Evolutionary conservation across 2,797 vertebrate genomes (phyloP).

Genomic region (Enteromius radiatus): DNA sequence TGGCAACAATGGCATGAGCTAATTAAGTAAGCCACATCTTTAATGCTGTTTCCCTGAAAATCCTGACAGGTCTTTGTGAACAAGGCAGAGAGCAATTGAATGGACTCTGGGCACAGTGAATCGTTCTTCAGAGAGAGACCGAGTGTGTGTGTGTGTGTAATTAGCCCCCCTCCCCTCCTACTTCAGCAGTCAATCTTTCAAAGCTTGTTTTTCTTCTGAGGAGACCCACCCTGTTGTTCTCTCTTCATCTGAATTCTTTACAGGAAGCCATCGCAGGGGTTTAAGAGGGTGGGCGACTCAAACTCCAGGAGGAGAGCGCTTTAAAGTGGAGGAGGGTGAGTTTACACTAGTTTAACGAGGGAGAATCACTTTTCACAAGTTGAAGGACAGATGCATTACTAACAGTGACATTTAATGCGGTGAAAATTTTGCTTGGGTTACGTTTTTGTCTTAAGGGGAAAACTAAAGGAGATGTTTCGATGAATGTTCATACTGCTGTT

Average conservation of each 20-base stretch:
- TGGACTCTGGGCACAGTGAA: slow-evolving; percentile 53
- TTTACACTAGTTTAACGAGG: slow-evolving; percentile 18
- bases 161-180: slow-evolving; percentile 33
- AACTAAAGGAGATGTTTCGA: not conserved
- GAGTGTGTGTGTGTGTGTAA: slow-evolving; percentile 40
- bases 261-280: slow-evolving; percentile 56
- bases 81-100: slow-evolving; percentile 57
- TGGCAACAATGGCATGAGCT: slow-evolving; percentile 50
- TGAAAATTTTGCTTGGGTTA: not conserved
- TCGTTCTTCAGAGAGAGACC: slow-evolving; percentile 50
- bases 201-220: slow-evolving; percentile 65
- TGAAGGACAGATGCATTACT: slow-evolving; percentile 2
- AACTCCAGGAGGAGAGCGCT: slow-evolving; percentile 27
- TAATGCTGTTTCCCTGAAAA: slow-evolving; percentile 52
- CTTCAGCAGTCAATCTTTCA: slow-evolving; percentile 63
- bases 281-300: slow-evolving; percentile 63
- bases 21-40: slow-evolving; percentile 58
- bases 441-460: not conserved
- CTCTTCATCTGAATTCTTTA: slow-evolving; percentile 56
- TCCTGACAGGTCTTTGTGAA: slow-evolving; percentile 58
- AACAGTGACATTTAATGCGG: not conserved
- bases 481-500: not conserved
- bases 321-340: slow-evolving; percentile 12
- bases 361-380: slow-evolving; percentile 22
- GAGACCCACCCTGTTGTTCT: slow-evolving; percentile 60